phyloP scores from a whole-genome alignment of 2,113 vertebrate genomes.

The Vidua macroura region DNA sequence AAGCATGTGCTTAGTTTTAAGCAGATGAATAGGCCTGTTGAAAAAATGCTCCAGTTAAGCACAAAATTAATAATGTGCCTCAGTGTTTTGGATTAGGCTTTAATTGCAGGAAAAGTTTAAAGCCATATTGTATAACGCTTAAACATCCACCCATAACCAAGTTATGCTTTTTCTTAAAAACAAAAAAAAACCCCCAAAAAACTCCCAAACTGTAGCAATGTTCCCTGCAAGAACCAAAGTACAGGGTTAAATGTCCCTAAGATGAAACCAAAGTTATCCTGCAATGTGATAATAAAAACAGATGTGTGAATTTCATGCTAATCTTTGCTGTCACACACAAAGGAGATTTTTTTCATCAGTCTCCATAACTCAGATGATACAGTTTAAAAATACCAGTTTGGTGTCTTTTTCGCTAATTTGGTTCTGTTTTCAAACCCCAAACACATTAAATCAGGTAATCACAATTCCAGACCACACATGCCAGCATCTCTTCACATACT shows the following conservation, averaged over 20 bases:
- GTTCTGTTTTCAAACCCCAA: neutral
- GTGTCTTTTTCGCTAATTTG: neutral
- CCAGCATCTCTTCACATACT: neutral
- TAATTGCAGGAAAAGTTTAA: constrained; percentile 47
- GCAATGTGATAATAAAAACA: neutral
- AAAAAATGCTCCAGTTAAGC: constrained; percentile 27
- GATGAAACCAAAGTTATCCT: neutral
- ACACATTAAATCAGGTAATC: neutral
- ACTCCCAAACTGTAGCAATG: neutral
- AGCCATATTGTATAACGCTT: constrained; percentile 22
- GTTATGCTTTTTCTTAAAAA: neutral
- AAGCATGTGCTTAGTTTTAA: constrained; percentile 48
- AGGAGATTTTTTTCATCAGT: neutral
- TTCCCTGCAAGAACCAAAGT: neutral
- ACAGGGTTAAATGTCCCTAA: neutral
- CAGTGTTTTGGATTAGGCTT: constrained; percentile 35
- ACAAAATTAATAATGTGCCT: constrained; percentile 39
- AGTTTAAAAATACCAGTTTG: neutral
- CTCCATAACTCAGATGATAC: neutral
- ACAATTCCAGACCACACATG: neutral
- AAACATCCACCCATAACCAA: neutral
- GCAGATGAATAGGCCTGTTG: constrained; percentile 28
- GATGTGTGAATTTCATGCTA: neutral
- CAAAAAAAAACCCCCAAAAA: neutral
- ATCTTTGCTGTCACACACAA: neutral